Evolutionary conservation across 2,797 vertebrate genomes (phyloP).

Genomic region (Periophthalmus magnuspinnatus): DNA sequence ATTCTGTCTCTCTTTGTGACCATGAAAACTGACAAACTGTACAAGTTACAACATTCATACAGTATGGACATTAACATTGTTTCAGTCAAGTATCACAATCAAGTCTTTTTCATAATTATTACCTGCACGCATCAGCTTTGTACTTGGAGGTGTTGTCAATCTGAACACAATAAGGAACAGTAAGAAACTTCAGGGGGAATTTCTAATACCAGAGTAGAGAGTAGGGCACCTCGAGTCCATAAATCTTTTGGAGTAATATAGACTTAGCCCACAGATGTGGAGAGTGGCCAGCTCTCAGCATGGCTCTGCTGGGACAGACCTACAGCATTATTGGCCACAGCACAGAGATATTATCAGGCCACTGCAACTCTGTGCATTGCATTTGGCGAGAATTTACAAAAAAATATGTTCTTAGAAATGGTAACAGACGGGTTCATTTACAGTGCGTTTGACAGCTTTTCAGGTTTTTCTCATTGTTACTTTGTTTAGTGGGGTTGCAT

Average conservation of each 20-base stretch:
- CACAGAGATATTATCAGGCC: slow-evolving; percentile 3
- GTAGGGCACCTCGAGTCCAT: neutral
- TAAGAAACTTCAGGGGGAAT: neutral
- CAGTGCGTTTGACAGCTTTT: too few species aligned
- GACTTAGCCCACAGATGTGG: slow-evolving; percentile 1
- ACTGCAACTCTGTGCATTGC: neutral
- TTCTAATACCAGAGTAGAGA: neutral
- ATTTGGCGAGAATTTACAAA: neutral
- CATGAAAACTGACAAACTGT: too few species aligned
- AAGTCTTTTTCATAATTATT: too few species aligned
- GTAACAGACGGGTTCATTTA: neutral
- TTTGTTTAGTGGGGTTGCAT: too few species aligned
- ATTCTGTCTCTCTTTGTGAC: too few species aligned
- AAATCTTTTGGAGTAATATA: slow-evolving; percentile 9
- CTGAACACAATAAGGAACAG: slow-evolving; percentile 11
- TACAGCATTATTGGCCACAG: slow-evolving; percentile 4
- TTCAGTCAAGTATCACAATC: neutral
- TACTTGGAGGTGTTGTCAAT: slow-evolving; percentile 21
- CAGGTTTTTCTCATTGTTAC: too few species aligned
- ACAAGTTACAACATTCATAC: too few species aligned
- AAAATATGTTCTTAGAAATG: neutral
- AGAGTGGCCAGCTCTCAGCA: neutral
- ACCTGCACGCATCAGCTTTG: neutral
- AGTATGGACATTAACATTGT: neutral
- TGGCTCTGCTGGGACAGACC: slow-evolving; percentile 10